phyloP scores from a whole-genome alignment of 2,888 invertebrate genomes.

The Pecten maximus region DNA sequence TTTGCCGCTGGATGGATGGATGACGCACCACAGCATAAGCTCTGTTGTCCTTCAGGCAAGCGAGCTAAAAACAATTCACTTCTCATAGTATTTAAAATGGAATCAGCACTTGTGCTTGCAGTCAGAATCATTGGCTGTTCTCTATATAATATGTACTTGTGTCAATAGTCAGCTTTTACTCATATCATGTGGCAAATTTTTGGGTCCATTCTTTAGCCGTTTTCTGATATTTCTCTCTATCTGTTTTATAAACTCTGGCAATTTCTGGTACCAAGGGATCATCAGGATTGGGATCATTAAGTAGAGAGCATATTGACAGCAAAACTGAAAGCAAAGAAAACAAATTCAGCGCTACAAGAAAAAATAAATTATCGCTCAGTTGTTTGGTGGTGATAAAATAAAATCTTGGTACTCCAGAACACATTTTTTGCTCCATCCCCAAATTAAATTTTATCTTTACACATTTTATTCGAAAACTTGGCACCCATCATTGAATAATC shows the following conservation, averaged over 20 bases:
- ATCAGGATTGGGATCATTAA: constrained; percentile 99
- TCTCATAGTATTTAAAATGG: background rate
- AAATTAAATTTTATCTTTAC: no score
- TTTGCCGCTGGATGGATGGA: background rate
- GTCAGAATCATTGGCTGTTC: background rate
- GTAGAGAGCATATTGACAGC: constrained; percentile 99
- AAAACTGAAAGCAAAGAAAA: constrained; percentile 89
- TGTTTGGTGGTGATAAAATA: no score
- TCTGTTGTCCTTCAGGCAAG: background rate
- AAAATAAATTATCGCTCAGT: no score
- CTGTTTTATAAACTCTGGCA: constrained; percentile 99
- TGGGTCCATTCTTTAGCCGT: background rate
- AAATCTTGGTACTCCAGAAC: no score
- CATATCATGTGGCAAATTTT: constrained; percentile 66
- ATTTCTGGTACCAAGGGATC: constrained; percentile 99
- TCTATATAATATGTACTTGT: background rate
- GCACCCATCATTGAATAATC: no score
- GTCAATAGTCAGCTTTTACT: background rate
- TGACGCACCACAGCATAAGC: background rate
- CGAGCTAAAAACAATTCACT: background rate
- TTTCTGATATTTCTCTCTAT: constrained; percentile 99
- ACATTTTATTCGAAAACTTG: no score
- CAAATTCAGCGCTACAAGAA: background rate
- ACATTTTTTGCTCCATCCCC: no score
- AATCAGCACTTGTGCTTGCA: background rate